Percentiles rank a stretch among this genome's conserved stretches.
Evolutionary conservation across 2,797 vertebrate genomes (phyloP).

Genomic region (Lacerta viridis): DNA sequence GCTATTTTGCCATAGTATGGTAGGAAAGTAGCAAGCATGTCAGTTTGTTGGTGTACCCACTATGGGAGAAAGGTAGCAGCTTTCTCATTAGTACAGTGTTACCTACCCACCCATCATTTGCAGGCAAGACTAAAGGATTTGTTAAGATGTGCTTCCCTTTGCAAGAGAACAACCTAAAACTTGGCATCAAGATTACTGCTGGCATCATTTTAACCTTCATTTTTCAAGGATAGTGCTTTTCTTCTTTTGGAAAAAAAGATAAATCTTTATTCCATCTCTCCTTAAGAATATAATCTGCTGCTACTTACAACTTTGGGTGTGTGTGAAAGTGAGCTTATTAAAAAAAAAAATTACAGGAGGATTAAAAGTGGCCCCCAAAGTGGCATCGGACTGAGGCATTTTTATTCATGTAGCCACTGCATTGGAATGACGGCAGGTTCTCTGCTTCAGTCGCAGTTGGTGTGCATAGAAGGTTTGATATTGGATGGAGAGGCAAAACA

Average conservation of each 20-base stretch:
- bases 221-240: neutral
- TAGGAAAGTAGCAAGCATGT: neutral
- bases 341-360: neutral
- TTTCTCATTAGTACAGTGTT: neutral
- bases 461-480: neutral
- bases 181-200: neutral
- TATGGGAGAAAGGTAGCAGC: neutral
- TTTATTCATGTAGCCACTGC: neutral
- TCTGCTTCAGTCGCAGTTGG: neutral
- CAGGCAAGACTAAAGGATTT: neutral
- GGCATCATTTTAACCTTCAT: neutral
- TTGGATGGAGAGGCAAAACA: neutral
- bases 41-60: neutral
- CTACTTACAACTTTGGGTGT: constrained; percentile 62
- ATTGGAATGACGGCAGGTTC: no score
- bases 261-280: constrained; percentile 67
- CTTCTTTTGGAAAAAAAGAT: constrained; percentile 38
- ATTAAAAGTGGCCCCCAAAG: constrained; percentile 58
- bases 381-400: neutral
- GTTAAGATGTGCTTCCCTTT: neutral
- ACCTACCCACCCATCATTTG: no score
- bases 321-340: neutral
- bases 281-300: constrained; percentile 72
- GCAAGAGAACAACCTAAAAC: neutral
- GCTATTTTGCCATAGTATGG: no score